Evolutionary conservation across 2,888 invertebrate genomes (phyloP), one percentile per base, ranked within the genome.

Genomic region (Strigamia crassipes): DNA sequence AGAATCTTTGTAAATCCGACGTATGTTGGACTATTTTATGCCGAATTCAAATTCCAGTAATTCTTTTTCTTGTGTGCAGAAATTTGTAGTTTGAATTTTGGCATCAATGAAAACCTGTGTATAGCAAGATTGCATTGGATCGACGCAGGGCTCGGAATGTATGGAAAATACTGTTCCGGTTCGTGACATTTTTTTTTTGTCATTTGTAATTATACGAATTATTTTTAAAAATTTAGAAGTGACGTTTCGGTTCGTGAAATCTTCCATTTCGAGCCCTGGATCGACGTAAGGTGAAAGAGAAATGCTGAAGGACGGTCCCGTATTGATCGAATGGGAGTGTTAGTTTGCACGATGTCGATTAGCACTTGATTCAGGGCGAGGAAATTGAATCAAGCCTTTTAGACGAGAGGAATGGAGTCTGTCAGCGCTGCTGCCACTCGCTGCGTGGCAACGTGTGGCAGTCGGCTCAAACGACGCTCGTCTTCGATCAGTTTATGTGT

Each of bases 351-450:
- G 61, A n/a, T 66, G 61, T 66, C 61, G 61, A 66, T 66, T 66
- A 66, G 61, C 61, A 66, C 61, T 66, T 66, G 61, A 66, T 66
- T 66, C 61, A 66, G 8, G 61, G 61, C 61, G 61, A 66, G 61
- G 61, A 66, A 66, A 66, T 66, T 66, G 61, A 66, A 66, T 66
- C 61, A 66, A 66, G 61, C 61, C 61, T 66, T 66, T 66, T 66
- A 66, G 61, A 66, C 21, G 23, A 66, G 61, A 66, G 61, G 61
- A 66, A 66, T 66, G 61, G 61, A 66, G 61, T 66, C 61, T 66
- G 61, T 66, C 61, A 66, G 61, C 61, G 12, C 23, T 66, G 61
- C 61, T 66, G 61, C 61, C 21, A 66, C 46, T 46, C 61, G 61
- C 61, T 66, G 21, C 61, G 13, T 66, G 61, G 61, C 61, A 66